Evolutionary conservation across 2,888 invertebrate genomes (phyloP).

Genomic region (Amiota mariae): DNA sequence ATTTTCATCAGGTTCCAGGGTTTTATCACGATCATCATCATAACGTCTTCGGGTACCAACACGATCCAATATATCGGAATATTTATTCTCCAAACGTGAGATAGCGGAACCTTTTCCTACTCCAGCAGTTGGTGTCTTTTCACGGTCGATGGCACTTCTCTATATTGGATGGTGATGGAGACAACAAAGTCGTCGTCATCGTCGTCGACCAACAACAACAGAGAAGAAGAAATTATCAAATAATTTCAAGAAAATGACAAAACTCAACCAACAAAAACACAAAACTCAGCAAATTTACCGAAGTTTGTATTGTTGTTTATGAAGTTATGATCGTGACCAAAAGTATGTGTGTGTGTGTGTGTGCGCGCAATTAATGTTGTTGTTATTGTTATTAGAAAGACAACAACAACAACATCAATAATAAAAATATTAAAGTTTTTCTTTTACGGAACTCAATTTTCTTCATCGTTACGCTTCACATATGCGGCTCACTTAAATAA

Average conservation of each 20-base stretch:
- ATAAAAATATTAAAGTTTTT: constrained; percentile 26
- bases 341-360: not conserved
- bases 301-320: not conserved
- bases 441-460: not conserved
- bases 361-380: not conserved
- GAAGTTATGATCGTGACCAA: not conserved
- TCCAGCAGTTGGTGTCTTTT: constrained; percentile 69
- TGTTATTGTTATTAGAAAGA: constrained; percentile 56
- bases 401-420: constrained; percentile 54
- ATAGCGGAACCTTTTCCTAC: constrained; percentile 75
- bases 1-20: constrained; percentile 78
- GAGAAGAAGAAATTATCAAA: not conserved
- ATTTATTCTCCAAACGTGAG: constrained; percentile 85
- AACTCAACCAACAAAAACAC: too few species aligned
- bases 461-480: constrained; percentile 6
- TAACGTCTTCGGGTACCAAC: constrained; percentile 78
- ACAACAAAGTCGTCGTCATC: too few species aligned
- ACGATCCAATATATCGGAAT: constrained; percentile 83
- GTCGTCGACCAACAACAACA: constrained; percentile 20
- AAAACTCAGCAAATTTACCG: too few species aligned
- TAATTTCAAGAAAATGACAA: too few species aligned
- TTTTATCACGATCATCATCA: constrained; percentile 78
- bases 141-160: constrained; percentile 69
- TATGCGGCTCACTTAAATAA: not conserved
- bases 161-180: constrained; percentile 45